Evolutionary conservation across 2,888 invertebrate genomes (phyloP), one percentile per base, ranked within the genome.

Genomic region (Drosophila algonquin): DNA sequence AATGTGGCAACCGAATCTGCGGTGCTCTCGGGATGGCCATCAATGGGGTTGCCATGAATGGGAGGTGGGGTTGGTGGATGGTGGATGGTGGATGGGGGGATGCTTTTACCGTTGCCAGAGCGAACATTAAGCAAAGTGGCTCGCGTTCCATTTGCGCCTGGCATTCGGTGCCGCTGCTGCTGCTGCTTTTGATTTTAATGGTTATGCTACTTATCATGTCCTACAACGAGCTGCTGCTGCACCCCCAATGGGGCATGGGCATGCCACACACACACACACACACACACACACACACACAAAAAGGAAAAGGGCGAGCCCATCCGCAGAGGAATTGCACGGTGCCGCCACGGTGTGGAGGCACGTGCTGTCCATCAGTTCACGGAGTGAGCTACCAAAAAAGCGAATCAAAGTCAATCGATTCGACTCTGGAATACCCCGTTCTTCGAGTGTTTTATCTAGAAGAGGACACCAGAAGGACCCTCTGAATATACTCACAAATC

Each of bases 41-140:
- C 40, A 40, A 40, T 40, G 40, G 14, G 40, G 40, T 6, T 40
- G 35, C 12, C 35, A 5, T 40, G 35, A 40, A 40, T 40, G 35
- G 18, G 18, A 18, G 18, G 21, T 3, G 21, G 35, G 2, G 40
- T 6, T 5, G 51, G 16, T 21, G 30, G 64, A 14, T 0, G 40
- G 14, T 6, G 40, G n/a, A n/a, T 5, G 51, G 16, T 21, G 30
- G 40, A 2, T 14, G n/a, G n/a, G 7, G 40, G 14, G 30, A 76
- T 67, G 85, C 87, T 84, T 81, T 81, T 78, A 83, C 69, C 73
- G 45, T 51, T 68, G 61, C 47, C 72, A 63, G 75, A 77, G 64
- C 69, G 63, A 80, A 78, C 88, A 86, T 88, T 88, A 83, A 88
- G 81, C 84, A 88, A 83, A 88, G 89, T 86, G 87, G 76, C 77